phyloP scores from a whole-genome alignment of 2,888 invertebrate genomes.

The Pasiphila rectangulata region DNA sequence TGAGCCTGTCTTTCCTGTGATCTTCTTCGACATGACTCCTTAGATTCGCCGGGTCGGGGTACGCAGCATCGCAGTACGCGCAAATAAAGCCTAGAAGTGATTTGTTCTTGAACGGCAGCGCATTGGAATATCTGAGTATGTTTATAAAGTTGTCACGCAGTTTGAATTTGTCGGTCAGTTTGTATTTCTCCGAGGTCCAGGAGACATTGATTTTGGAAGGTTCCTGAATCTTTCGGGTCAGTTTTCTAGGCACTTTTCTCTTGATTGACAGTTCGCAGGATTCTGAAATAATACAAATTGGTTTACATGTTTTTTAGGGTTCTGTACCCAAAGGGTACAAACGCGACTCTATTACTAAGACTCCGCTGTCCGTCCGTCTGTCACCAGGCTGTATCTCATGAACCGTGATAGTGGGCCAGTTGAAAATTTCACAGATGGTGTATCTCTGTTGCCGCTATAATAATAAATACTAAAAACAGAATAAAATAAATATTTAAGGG shows the following conservation, averaged over 20 bases:
- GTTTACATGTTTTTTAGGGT: too few species aligned
- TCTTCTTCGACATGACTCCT: neutral
- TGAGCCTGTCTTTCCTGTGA: neutral
- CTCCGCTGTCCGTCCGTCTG: too few species aligned
- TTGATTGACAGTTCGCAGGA: conserved; percentile 1
- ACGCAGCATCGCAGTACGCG: neutral
- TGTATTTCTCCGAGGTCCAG: neutral
- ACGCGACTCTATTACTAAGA: too few species aligned
- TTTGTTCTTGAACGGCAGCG: conserved; percentile 1
- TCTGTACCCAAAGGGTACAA: too few species aligned
- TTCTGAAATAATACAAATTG: neutral
- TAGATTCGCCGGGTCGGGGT: neutral
- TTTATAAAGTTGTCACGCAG: neutral
- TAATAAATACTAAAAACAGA: too few species aligned
- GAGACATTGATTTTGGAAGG: neutral
- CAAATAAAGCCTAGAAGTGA: neutral
- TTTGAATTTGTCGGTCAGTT: neutral
- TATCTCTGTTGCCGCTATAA: too few species aligned
- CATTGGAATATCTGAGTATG: neutral
- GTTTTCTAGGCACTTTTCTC: neutral
- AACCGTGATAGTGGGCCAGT: too few species aligned
- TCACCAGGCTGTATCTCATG: too few species aligned
- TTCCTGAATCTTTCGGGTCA: neutral
- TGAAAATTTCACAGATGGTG: too few species aligned
- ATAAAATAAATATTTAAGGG: too few species aligned